Conservation (phyloP, 2,888 invertebrate species). For the Drosophila paranaensis region DNA sequence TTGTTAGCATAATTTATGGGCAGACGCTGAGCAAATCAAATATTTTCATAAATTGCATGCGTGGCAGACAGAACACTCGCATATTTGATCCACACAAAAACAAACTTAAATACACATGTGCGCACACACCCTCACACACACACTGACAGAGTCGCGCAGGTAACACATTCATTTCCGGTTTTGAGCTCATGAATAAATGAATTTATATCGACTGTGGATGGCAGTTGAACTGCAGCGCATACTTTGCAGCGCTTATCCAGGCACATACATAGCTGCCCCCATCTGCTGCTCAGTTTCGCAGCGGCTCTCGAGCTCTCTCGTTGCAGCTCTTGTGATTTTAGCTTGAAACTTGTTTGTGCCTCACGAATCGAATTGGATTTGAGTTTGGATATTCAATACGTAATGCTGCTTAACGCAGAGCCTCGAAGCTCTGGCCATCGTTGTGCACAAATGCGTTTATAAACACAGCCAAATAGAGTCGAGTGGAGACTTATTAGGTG, state of each 20-base stretch:
- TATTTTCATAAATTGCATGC: constrained; percentile 50
- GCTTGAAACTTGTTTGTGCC: constrained; percentile 37
- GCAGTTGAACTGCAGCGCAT: constrained; percentile 68
- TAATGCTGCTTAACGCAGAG: constrained; percentile 14
- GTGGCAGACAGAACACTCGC: constrained; percentile 42
- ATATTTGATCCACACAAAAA: constrained; percentile 49
- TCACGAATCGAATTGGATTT: constrained; percentile 34
- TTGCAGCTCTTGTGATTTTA: constrained; percentile 19
- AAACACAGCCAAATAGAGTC: constrained; percentile 56
- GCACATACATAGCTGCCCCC: constrained; percentile 25
- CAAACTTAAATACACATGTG: constrained; percentile 26
- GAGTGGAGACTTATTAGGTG: constrained; percentile 18
- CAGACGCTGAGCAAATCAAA: constrained; percentile 47
- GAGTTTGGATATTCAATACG: constrained; percentile 13
- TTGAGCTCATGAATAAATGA: constrained; percentile 77
- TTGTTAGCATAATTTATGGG: constrained; percentile 45
- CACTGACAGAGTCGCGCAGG: constrained; percentile 29
- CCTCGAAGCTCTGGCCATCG: constrained; percentile 34
- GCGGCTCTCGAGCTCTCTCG: not conserved
- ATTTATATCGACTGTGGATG: constrained; percentile 74
- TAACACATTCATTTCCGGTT: constrained; percentile 71
- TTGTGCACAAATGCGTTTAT: constrained; percentile 55
- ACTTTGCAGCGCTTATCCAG: constrained; percentile 52
- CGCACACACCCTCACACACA: constrained; percentile 6
- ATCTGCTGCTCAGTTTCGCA: not conserved